Conservation (phyloP, 2,888 invertebrate genomes). For the Rhagium mordax region DNA sequence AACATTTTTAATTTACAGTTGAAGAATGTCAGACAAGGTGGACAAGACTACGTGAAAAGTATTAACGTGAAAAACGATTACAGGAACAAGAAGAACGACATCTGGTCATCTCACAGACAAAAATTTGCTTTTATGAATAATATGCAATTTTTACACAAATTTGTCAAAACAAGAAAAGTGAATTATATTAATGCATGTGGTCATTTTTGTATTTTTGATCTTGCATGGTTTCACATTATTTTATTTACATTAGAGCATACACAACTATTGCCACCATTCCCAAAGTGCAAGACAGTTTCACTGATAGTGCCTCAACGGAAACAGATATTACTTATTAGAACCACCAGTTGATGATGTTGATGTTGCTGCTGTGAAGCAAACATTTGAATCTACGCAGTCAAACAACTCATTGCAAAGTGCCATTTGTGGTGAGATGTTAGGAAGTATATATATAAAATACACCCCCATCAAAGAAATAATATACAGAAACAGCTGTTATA, state of each 20-base stretch:
- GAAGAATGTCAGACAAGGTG: background rate
- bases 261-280: too few species aligned
- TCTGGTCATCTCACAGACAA: background rate
- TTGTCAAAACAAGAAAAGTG: constrained; percentile 1
- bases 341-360: too few species aligned
- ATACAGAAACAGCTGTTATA: background rate
- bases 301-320: too few species aligned
- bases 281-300: too few species aligned
- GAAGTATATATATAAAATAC: background rate
- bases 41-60: background rate
- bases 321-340: too few species aligned
- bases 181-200: too few species aligned
- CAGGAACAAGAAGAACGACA: background rate
- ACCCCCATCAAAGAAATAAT: background rate
- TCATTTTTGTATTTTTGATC: too few species aligned
- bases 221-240: too few species aligned
- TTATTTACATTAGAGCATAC: too few species aligned
- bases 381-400: background rate
- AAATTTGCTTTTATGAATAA: background rate
- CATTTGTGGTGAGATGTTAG: background rate
- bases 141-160: background rate
- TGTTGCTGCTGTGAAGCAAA: too few species aligned
- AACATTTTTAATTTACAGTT: background rate
- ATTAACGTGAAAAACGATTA: background rate
- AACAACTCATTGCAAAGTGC: background rate